These are phyloP conservation scores for Drosophila guanche DNA, from an alignment of 1,140 invertebrate genomes.

Conservation along the genomic window DNA sequence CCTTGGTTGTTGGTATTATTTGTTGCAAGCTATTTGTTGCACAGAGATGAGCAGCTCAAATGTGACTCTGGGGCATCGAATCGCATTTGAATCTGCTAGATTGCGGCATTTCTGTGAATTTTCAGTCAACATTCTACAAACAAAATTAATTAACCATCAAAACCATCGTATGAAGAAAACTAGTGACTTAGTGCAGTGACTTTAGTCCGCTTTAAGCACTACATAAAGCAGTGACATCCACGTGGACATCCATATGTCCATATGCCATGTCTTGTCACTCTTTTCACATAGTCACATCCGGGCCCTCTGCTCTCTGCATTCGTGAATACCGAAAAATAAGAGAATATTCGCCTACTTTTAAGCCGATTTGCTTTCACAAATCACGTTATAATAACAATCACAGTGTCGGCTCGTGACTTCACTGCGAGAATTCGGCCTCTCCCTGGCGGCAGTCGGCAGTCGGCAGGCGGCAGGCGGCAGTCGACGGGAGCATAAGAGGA, in stretches of 20 bases:
- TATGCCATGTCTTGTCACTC: slow-evolving; percentile 3
- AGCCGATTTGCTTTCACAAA: slow-evolving; percentile 47
- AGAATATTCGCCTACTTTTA: slow-evolving; percentile 32
- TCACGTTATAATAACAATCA: slow-evolving; percentile 52
- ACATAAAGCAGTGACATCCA: too few species aligned
- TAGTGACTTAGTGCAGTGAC: too few species aligned
- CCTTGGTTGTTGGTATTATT: neutral
- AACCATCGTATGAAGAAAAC: too few species aligned
- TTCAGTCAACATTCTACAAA: too few species aligned
- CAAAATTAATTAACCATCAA: too few species aligned
- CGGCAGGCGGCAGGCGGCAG: slow-evolving; percentile 32
- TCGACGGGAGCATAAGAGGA: slow-evolving; percentile 67
- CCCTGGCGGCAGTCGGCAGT: slow-evolving; percentile 10
- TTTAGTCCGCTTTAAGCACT: too few species aligned
- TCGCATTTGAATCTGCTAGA: too few species aligned
- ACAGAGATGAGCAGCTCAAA: slow-evolving; percentile 33
- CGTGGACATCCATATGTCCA: too few species aligned
- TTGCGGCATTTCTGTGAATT: too few species aligned
- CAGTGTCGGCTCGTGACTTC: slow-evolving; percentile 28
- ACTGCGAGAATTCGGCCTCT: neutral
- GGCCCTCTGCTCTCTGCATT: neutral
- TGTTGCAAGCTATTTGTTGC: slow-evolving; percentile 33
- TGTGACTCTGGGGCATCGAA: too few species aligned
- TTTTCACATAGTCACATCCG: neutral
- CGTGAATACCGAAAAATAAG: slow-evolving; percentile 3